Base-by-base conservation (phyloP, 1,140 invertebrate genomes). In the Diachasmimorpha longicaudata region DNA sequence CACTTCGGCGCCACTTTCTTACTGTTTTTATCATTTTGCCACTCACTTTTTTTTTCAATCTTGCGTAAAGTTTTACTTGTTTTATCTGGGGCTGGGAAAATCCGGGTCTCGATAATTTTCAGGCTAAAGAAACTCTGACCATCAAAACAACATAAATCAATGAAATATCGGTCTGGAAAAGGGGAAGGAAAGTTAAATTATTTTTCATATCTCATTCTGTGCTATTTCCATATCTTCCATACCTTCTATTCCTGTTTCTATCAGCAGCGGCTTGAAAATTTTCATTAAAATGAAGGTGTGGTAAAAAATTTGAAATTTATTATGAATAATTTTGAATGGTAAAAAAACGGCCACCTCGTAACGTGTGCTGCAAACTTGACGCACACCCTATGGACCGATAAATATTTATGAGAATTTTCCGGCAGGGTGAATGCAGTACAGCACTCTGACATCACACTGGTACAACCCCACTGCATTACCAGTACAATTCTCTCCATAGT, bases 351-450 rank as follows among this genome's bases (percentile, higher is more conserved):
- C 5, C 4, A 19, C 23, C 23, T 63, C 58, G 31, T 63, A 63
- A 63, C 58, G 58, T 19, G 23, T 63, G 11, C 16, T 66, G 10
- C 37, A 2, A 70, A 58, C 67, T 68, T 75, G 44, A 69, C 44
- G 37, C 39, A 9, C 73, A 66, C 58, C 58, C 58, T 16, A 13
- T 46, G 10, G 19, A 2, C 37, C 55, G 69, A 80, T 81, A 77
- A 79, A 81, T 81, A 81, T 81, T 80, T 81, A 81, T 79, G 80
- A 79, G 76, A 78, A 78, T 81, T 81, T 78, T 78, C 76, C 48
- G 58, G 42, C 71, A 58, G 25, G 14, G 3, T 39, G 42, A 16
- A 37, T 48, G 13, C 13, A 44, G 19, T 52, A 74, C 66, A 52
- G 36, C 10, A 23, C 16, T 74, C 46, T 70, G 42, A 71, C 52